Base-by-base conservation (phyloP, 2,797 vertebrate genomes). In the Danio aesculapii region DNA sequence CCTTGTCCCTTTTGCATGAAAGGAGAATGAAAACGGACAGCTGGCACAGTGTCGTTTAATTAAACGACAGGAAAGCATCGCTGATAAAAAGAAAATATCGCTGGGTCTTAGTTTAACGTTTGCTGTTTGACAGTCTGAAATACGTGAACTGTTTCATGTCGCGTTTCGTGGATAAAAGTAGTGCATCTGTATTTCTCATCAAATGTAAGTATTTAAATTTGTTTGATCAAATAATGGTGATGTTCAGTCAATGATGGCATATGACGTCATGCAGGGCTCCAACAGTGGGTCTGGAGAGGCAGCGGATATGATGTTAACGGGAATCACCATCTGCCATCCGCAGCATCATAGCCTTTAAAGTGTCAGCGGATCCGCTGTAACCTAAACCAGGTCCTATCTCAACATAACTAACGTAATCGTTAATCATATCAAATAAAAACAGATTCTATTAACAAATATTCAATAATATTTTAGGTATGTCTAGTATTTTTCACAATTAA, bases 221-320 rank as follows among this genome's bases (percentile, higher is more conserved):
- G n/a, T n/a, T 44, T 0, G 13, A 8, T n/a, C 43, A 46, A 17
- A 41, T 13, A 63, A 41, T 41, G 16, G 3, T 43, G 47, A 46
- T 53, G 5, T 53, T n/a, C 0, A 58, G 30, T 43, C 21, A 14
- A 69, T n/a, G 11, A 64, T 72, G 14, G 13, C 1, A 6, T 0
- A 44, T 79, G 77, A 72, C 77, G 77, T 55, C 49, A 79, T 9
- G 19, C 11, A 52, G 46, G 12, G 30, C 57, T 74, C 57, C 71
- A 74, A 55, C 44, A 58, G 71, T 19, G 16, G 6, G 16, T 50
- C 4, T 49, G 14, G 19, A 57, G 75, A 67, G 14, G 30, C 57
- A 63, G 77, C 77, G 77, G 77, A 79, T 71, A n/a, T 72, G 77
- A 70, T 79, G 67, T 53, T 39, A 46, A 6, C n/a, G n/a, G 43